These are phyloP conservation scores for Allenopithecus nigroviridis DNA, from an alignment of 2,797 vertebrate genomes.

Conservation along the genomic window DNA sequence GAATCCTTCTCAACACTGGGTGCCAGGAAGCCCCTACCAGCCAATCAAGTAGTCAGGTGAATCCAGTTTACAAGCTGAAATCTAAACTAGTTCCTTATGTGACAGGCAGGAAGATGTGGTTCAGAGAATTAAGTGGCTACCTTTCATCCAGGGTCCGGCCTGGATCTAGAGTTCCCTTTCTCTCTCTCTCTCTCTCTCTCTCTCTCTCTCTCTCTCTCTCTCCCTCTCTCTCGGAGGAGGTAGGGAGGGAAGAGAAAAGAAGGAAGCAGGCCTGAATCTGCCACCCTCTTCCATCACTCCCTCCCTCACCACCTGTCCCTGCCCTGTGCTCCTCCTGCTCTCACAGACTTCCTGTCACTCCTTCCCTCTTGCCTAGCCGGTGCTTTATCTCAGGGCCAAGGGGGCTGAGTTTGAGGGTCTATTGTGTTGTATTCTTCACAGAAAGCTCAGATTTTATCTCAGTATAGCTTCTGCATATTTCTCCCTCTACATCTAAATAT, in stretches of 20 bases:
- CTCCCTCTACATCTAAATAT: background rate
- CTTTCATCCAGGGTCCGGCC: background rate
- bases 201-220: no score
- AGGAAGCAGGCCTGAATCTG: background rate
- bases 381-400: background rate
- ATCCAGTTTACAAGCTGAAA: background rate
- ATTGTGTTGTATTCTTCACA: background rate
- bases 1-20: background rate
- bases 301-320: rapidly evolving
- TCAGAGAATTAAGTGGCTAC: background rate
- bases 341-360: background rate
- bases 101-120: background rate
- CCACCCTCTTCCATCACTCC: background rate
- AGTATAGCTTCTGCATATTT: background rate
- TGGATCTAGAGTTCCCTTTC: background rate
- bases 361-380: background rate
- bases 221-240: background rate
- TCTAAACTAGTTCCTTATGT: background rate
- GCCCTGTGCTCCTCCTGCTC: background rate
- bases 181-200: background rate
- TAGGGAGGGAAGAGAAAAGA: background rate
- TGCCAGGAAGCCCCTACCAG: background rate
- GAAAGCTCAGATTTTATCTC: background rate
- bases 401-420: background rate
- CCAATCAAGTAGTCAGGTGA: background rate